Percentiles rank a stretch among this genome's conserved stretches.
phyloP scores from a whole-genome alignment of 1,140 invertebrate species.

The Elymnias hypermnestra region DNA sequence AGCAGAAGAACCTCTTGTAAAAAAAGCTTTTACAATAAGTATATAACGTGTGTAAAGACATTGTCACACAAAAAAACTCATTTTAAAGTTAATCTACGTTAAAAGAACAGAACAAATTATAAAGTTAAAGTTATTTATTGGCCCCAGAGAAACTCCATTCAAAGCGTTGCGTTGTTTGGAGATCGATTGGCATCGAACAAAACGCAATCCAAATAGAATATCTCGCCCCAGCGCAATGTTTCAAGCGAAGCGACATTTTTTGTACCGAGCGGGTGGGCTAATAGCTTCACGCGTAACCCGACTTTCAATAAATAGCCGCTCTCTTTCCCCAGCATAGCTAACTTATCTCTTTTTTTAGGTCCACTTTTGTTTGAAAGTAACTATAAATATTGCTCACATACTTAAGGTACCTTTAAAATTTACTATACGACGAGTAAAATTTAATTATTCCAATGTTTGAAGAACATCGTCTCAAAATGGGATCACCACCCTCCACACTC shows the following conservation, averaged over 20 bases:
- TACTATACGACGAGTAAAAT: too few species aligned
- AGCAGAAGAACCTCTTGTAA: too few species aligned
- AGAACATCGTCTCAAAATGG: too few species aligned
- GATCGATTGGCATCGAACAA: constrained; percentile 70
- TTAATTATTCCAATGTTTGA: too few species aligned
- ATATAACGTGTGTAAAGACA: too few species aligned
- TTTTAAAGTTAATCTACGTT: background rate
- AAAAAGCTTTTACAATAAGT: too few species aligned
- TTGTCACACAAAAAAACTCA: too few species aligned
- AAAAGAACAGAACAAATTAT: background rate
- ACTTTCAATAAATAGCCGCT: constrained; percentile 66
- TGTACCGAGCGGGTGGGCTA: constrained; percentile 55
- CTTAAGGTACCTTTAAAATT: too few species aligned
- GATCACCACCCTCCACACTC: too few species aligned
- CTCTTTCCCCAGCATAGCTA: constrained; percentile 35
- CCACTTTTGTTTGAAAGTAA: too few species aligned
- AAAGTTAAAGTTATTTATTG: constrained; percentile 55
- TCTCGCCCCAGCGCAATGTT: constrained; percentile 61
- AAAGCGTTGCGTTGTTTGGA: constrained; percentile 69
- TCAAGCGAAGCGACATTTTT: constrained; percentile 68
- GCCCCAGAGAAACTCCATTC: constrained; percentile 58
- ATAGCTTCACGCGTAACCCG: constrained; percentile 62
- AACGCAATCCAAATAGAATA: constrained; percentile 73
- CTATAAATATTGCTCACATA: too few species aligned
- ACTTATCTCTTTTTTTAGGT: constrained; percentile 47